phyloP scores from a whole-genome alignment of 2,113 vertebrate genomes.

The Tenrec ecaudatus region DNA sequence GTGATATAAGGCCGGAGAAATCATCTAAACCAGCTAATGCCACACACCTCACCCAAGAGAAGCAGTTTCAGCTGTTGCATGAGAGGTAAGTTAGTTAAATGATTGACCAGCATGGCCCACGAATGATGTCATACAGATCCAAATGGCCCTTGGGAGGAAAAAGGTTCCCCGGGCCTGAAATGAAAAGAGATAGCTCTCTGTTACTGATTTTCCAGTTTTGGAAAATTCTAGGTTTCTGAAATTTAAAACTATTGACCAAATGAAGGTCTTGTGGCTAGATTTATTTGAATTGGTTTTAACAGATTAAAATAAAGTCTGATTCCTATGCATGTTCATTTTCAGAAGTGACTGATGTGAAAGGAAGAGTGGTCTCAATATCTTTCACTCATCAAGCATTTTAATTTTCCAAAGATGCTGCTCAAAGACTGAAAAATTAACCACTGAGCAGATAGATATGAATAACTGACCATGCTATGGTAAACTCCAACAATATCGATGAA shows the following conservation, averaged over 20 bases:
- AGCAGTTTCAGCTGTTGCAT: too few species aligned
- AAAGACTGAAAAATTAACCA: slow-evolving; percentile 64
- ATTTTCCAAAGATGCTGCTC: slow-evolving; percentile 57
- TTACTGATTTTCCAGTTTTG: neutral
- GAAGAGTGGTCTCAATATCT: neutral
- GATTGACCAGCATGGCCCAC: too few species aligned
- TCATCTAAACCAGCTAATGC: too few species aligned
- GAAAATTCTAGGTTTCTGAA: slow-evolving; percentile 40
- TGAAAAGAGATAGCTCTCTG: neutral
- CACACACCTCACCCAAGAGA: too few species aligned
- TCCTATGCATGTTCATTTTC: slow-evolving; percentile 16
- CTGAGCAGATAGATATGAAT: slow-evolving; percentile 26
- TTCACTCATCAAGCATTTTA: slow-evolving; percentile 60
- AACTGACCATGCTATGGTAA: slow-evolving; percentile 40
- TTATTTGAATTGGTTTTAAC: neutral
- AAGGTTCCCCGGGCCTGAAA: too few species aligned
- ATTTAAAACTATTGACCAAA: slow-evolving; percentile 3
- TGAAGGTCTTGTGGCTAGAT: neutral
- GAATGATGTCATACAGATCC: too few species aligned
- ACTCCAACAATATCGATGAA: slow-evolving; percentile 3
- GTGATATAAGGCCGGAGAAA: too few species aligned
- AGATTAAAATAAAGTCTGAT: slow-evolving; percentile 35
- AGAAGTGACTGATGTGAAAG: slow-evolving; percentile 13
- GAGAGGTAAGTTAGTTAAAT: too few species aligned
- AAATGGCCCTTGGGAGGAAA: too few species aligned